Base-by-base conservation (phyloP, 2,888 invertebrate genomes). In the Drosophila rubida region DNA sequence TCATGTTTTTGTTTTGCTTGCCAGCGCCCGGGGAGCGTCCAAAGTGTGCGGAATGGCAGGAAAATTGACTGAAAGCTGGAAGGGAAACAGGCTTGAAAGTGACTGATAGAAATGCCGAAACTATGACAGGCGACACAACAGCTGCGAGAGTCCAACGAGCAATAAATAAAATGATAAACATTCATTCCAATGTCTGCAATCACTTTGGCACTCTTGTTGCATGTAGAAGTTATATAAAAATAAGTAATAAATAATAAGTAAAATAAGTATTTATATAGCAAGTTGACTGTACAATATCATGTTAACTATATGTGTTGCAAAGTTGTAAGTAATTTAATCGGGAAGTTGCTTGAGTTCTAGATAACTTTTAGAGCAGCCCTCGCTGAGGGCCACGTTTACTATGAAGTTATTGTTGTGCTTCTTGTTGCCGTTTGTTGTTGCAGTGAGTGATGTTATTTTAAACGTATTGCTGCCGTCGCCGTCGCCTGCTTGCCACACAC, bases 401-500 rank as follows among this genome's bases (percentile, higher is more conserved):
- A 48, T 55, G 42, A 54, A 54, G 32, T 58, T 63, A 50, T 66
- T 76, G 62, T 46, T 54, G 41, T 59, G 75, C 54, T 16, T 62
- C 41, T 55, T 62, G 46, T 16, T 70, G 23, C 35, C 30, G n/a
- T 23, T 61, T 61, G 23, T 48, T 72, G 37, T 50, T 46, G 66
- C 32, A 59, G 65, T 41, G 65, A 59, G 76, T 86, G 75, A 80
- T 86, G 84, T 77, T 83, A 87, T 83, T 87, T 82, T 83, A 81
- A 86, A 80, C 80, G 78, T 80, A 83, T 86, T 83, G 86, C 68
- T 72, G 65, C 45, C 64, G 42, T 48, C 42, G 57, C 55, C 25
- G 51, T n/a, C 54, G 49, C 53, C 42, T 48, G 30, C 48, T 6
- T 57, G 49, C 53, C 35, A 41, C 30, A 39, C 23, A 27, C 55